Percentiles rank a stretch among this genome's conserved stretches.
phyloP scores from a whole-genome alignment of 23 tunicate genomes.

The Halocynthia roretzi region DNA sequence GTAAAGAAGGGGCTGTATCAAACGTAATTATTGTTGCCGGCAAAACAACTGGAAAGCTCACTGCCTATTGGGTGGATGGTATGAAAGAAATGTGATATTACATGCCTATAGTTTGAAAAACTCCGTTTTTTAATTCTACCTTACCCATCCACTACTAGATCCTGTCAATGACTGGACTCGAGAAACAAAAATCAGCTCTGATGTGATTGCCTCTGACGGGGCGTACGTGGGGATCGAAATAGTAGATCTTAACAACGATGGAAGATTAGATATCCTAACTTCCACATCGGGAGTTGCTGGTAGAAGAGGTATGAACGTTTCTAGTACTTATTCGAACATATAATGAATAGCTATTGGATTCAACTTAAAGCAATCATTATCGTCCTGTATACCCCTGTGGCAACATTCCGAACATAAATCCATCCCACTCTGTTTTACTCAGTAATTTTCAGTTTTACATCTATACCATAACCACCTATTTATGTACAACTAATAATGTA shows the following conservation, averaged over 20 bases:
- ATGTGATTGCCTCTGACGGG: slow-evolving; percentile 42
- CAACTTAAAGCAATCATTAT: too few species aligned
- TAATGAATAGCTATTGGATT: too few species aligned
- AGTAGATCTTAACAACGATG: slow-evolving; percentile 82
- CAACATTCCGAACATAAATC: too few species aligned
- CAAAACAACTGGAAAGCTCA: slow-evolving; percentile 45
- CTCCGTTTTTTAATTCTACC: too few species aligned
- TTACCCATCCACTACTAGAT: slow-evolving; percentile 17
- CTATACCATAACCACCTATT: too few species aligned
- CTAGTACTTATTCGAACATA: too few species aligned
- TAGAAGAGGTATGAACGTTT: slow-evolving; percentile 33
- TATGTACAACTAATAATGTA: too few species aligned
- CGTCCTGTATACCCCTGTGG: too few species aligned
- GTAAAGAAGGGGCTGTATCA: background rate
- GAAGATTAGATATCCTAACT: slow-evolving; percentile 69
- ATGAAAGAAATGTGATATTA: background rate
- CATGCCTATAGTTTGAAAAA: too few species aligned
- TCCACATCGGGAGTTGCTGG: slow-evolving; percentile 68
- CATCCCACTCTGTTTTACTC: too few species aligned
- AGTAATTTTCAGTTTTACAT: too few species aligned
- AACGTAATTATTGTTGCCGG: slow-evolving; percentile 78
- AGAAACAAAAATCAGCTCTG: slow-evolving; percentile 29
- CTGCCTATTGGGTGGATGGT: slow-evolving; percentile 85
- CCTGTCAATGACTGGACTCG: slow-evolving; percentile 93
- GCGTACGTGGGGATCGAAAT: slow-evolving; percentile 64